Percentiles rank a stretch among this genome's conserved stretches.
Evolutionary conservation across 2,888 invertebrate species (phyloP).

Genomic region (Cheilosia vulpina): DNA sequence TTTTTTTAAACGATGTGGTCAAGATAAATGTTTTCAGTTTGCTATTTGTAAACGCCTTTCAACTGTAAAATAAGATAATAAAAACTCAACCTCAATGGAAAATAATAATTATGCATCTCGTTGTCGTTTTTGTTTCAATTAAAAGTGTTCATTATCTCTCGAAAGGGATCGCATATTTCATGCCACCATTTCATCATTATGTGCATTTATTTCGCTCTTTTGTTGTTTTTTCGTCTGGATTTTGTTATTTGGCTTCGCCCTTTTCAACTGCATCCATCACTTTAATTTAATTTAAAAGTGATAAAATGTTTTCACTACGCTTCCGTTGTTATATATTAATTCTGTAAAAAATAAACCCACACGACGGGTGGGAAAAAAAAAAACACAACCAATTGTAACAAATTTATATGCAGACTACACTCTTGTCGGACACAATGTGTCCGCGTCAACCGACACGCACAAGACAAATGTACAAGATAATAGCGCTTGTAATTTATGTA

Average conservation of each 20-base stretch:
- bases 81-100: slow-evolving; percentile 32
- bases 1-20: slow-evolving; percentile 1
- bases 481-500: slow-evolving; percentile 74
- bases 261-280: slow-evolving; percentile 60
- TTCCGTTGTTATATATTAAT: slow-evolving; percentile 58
- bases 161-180: slow-evolving; percentile 67
- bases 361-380: background rate
- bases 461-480: slow-evolving; percentile 75
- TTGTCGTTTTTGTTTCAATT: slow-evolving; percentile 70
- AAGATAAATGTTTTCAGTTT: slow-evolving; percentile 1
- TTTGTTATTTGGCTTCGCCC: slow-evolving; percentile 1
- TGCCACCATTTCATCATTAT: slow-evolving; percentile 63
- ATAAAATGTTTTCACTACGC: slow-evolving; percentile 63
- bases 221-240: slow-evolving; percentile 3
- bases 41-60: background rate
- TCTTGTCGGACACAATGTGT: slow-evolving; percentile 8
- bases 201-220: slow-evolving; percentile 36
- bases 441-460: slow-evolving; percentile 59
- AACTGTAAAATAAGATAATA: slow-evolving; percentile 45
- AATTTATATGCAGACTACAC: slow-evolving; percentile 27
- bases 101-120: slow-evolving; percentile 63
- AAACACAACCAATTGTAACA: slow-evolving; percentile 45
- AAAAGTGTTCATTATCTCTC: slow-evolving; percentile 72
- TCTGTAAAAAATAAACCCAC: slow-evolving; percentile 16
- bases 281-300: slow-evolving; percentile 72